Percentiles rank a stretch among this genome's conserved stretches.
Evolutionary conservation across 2,797 vertebrate species (phyloP).

Genomic region (Cryptoprocta ferox): DNA sequence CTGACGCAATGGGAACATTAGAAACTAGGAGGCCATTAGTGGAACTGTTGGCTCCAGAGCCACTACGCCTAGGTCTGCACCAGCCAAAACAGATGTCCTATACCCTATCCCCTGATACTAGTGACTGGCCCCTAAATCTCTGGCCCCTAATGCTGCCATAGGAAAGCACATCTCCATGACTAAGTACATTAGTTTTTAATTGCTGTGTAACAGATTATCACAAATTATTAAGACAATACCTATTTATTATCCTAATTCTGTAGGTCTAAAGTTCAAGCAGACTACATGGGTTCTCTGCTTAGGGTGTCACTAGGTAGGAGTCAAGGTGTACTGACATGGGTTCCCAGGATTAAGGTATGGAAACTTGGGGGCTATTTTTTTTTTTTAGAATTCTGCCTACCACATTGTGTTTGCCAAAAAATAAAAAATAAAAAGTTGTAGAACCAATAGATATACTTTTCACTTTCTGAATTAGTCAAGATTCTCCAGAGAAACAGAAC

Average conservation of each 20-base stretch:
- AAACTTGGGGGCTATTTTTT: not conserved
- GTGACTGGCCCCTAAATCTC: not conserved
- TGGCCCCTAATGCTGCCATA: not conserved
- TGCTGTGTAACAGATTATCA: not conserved
- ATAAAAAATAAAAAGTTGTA: conserved; percentile 44
- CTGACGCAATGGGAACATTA: not conserved
- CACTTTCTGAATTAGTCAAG: not conserved
- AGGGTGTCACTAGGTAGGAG: not conserved
- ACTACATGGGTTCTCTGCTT: not conserved
- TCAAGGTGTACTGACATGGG: not conserved
- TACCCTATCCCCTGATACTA: not conserved
- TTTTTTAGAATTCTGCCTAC: not conserved
- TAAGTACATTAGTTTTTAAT: not conserved
- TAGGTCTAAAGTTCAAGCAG: not conserved
- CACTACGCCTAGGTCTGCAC: not conserved
- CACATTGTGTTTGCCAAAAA: not conserved
- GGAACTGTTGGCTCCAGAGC: not conserved
- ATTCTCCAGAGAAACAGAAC: not conserved
- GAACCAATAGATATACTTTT: not conserved
- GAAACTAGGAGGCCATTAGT: not conserved
- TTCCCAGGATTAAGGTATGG: not conserved
- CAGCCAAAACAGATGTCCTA: not conserved
- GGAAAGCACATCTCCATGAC: not conserved
- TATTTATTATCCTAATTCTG: not conserved
- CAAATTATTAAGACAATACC: not conserved